Base-by-base conservation (phyloP, 2,888 invertebrate species). In the Aspidapion aeneum region DNA sequence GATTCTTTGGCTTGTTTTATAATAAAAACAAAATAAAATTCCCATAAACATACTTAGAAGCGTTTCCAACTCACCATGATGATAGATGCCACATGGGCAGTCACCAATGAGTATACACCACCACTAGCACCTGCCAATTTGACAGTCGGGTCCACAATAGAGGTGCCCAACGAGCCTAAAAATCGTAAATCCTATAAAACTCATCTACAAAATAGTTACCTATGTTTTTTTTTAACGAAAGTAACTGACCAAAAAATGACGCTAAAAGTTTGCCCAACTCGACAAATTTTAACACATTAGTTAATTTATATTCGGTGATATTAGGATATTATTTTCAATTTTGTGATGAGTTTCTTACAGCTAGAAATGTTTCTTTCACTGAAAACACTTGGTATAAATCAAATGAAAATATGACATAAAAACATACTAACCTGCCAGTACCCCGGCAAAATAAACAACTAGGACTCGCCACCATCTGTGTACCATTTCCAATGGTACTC, bases 401-500 rank as follows among this genome's bases (percentile, higher is more conserved):
- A 12, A 12, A 3, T 12, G 35, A 35, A 35, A 7, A n/a, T n/a
- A n/a, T n/a, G n/a, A n/a, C n/a, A 35, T 35, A 35, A 35, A 12
- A 3, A 35, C 35, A n/a, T 35, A 35, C 35, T 12, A 35, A 5
- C 95, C 95, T 1, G 94, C 94, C 0, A 90, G 79, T 0, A 95
- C 94, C 0, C 95, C 95, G 0, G 93, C 90, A 52, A 92, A 76
- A 78, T 96, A 96, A 21, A 96, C 90, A 12, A 91, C 79, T 0
- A 90, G 83, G 3, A 98, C 92, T 57, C 98, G 84, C 96, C 96
- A 96, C 90, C 94, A 95, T 70, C 90, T 89, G 79, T 98, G 98
- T 1, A 98, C 98, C 89, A 98, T 90, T 81, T 99, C 98, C 65
- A 99, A 80, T 0, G 98, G 96, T 12, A 97, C 87, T 0, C 98